Percentiles rank a stretch among this genome's conserved stretches.
Conservation (phyloP, 2,888 invertebrate genomes). For the Theretra japonica region DNA sequence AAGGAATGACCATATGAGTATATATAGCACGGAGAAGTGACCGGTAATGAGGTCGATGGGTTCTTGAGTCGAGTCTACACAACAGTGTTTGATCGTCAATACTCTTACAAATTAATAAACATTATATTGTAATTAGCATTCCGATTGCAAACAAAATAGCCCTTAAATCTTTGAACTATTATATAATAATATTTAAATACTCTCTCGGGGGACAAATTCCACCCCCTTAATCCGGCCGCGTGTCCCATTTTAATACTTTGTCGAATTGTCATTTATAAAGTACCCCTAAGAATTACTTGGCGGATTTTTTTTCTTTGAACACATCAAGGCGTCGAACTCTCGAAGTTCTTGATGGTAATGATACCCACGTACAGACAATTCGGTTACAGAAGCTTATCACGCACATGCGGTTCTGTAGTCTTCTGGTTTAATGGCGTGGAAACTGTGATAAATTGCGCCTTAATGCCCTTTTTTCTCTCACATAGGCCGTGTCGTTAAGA, state of each 20-base stretch:
- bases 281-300: constrained; percentile 36
- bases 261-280: constrained; percentile 40
- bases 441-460: constrained; percentile 80
- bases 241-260: constrained; percentile 45
- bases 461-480: constrained; percentile 77
- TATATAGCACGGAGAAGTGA: too few species aligned
- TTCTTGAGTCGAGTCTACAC: too few species aligned
- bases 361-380: constrained; percentile 72
- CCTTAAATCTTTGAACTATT: too few species aligned
- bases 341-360: constrained; percentile 41
- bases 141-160: too few species aligned
- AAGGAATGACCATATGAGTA: too few species aligned
- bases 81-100: too few species aligned
- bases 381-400: constrained; percentile 73
- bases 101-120: not conserved
- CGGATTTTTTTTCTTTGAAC: constrained; percentile 29
- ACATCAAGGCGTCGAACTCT: constrained; percentile 21
- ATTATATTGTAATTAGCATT: not conserved
- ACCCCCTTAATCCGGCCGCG: constrained; percentile 26
- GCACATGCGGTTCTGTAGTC: constrained; percentile 74
- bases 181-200: not conserved
- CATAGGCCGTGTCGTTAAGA: constrained; percentile 62
- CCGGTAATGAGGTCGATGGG: too few species aligned
- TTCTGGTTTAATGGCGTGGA: constrained; percentile 78
- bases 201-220: not conserved